Base-by-base conservation (phyloP, 1,140 invertebrate genomes). In the Cydia fagiglandana region DNA sequence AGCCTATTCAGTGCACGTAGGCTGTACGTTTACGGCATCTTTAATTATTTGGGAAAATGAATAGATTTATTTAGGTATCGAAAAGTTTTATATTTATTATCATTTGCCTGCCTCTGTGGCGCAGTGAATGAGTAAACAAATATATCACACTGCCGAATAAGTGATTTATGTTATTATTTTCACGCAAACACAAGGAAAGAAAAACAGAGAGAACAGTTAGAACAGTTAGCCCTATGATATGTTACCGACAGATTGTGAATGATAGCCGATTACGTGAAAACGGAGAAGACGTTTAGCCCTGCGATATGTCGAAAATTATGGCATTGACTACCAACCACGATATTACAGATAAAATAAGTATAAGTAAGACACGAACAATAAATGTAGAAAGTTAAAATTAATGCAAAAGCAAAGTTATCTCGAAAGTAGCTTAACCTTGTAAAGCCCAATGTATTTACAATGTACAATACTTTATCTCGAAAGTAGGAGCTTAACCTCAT, bases 81-180 rank as follows among this genome's bases (percentile, higher is more conserved):
- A 61, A 24, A 61, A 24, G 5, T 61, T 61, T 24, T 24, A 61
- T 61, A 61, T 61, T 61, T 61, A 61, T 61, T 20, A 24, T 24
- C 20, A 61, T n/a, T 34, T 61, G 56, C 20, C 56, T 53, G 20
- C 20, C 20, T 7, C 12, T 56, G n/a, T 61, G 2, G 24, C 20
- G 56, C 9, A 61, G 4, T 24, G 6, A 17, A 56, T 17, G 20
- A n/a, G 56, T 61, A 61, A 24, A 61, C 56, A 61, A 61, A 61
- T 61, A 61, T 61, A 61, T 61, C 56, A 61, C 17, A 24, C 9
- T 1, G 7, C 20, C 56, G 56, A 61, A 61, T 61, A 24, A 61
- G 17, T 61, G 20, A 61, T 61, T 61, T 61, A 61, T 61, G 56
- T 24, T 61, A 61, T 61, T 61, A 24, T 61, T 24, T 20, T 61